Percentiles rank a stretch among this genome's conserved stretches.
Conservation (phyloP, 2,113 vertebrate genomes). For the Anseranas semipalmata region DNA sequence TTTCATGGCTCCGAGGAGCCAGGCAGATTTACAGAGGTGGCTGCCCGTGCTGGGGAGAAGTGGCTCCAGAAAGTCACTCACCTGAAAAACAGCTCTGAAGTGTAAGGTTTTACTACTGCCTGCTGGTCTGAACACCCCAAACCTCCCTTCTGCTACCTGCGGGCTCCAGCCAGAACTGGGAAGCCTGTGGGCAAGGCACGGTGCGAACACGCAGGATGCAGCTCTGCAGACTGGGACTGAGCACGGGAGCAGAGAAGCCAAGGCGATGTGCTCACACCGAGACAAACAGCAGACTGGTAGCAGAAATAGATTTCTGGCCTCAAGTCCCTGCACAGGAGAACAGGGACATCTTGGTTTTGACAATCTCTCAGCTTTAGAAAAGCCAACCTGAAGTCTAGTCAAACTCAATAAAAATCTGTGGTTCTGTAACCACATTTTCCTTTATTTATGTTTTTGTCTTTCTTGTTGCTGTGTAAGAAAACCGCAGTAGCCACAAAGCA, state of each 20-base stretch:
- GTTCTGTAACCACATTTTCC: background rate
- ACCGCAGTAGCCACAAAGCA: slow-evolving; percentile 4
- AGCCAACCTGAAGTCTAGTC: background rate
- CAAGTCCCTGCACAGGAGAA: background rate
- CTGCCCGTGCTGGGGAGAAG: background rate
- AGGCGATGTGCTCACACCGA: accelerated
- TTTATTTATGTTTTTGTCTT: slow-evolving; percentile 17
- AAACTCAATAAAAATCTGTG: background rate
- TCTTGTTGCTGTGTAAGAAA: background rate
- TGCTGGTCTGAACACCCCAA: background rate
- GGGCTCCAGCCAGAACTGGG: background rate
- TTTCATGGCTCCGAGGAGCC: background rate
- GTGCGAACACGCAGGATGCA: background rate
- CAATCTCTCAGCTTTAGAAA: background rate
- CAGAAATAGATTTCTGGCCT: background rate
- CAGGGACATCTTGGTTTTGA: background rate
- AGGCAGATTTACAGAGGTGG: background rate
- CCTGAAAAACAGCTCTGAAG: background rate
- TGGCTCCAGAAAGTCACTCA: background rate
- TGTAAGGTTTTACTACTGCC: background rate
- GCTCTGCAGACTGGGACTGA: background rate
- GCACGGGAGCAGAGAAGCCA: background rate
- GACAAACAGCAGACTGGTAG: accelerated
- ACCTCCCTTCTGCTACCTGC: background rate
- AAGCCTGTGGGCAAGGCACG: background rate